Evolutionary conservation across 2,797 vertebrate species (phyloP), one percentile per base, ranked within the genome.

Genomic region (Mormyrus proboscirostris): DNA sequence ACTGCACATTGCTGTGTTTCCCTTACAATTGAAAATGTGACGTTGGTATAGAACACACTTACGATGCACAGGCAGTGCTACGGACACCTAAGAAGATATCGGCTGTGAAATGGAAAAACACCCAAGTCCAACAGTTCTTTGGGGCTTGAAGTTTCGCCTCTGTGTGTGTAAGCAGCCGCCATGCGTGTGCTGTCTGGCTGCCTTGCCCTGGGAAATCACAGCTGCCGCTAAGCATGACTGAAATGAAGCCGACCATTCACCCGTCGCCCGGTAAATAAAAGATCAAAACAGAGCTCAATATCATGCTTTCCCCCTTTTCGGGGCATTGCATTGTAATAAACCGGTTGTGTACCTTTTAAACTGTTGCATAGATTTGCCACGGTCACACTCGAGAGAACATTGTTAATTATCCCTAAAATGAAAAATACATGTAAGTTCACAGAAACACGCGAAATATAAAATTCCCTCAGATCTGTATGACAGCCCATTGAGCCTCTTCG

Each of bases 31-130:
- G 57, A 65, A 65, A 47, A 49, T 0, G 22, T 19, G 57, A 41
- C 41, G 4, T 51, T 25, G 44, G 47, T 51, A 47, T 44, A 85
- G 47, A 85, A 50, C 49, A 29, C 51, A 50, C 76, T 82, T n/a
- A 82, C 8, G 1, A 91, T 87, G 57, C 87, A 85, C 87, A 87
- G 57, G 87, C 91, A 89, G 91, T 91, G 88, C 89, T 53, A 88
- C 9, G 22, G 85, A 90, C 59, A 89, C 89, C 89, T 85, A 49
- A 57, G 89, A 90, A 89, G 90, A 91, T 92, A 91, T 90, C 89
- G 86, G 69, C 88, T 91, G 91, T 92, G 91, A 92, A 92, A 93
- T 92, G 90, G 89, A 90, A 93, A 90, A 86, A 76, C 85, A 90
- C 65, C 82, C 89, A 89, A 90, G 88, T 90, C 88, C 82, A 88